A percentile compares a stretch with the other conserved stretches of the same genome.
Conservation (phyloP, 2,113 vertebrate genomes). For the Coracopsis vasa region DNA sequence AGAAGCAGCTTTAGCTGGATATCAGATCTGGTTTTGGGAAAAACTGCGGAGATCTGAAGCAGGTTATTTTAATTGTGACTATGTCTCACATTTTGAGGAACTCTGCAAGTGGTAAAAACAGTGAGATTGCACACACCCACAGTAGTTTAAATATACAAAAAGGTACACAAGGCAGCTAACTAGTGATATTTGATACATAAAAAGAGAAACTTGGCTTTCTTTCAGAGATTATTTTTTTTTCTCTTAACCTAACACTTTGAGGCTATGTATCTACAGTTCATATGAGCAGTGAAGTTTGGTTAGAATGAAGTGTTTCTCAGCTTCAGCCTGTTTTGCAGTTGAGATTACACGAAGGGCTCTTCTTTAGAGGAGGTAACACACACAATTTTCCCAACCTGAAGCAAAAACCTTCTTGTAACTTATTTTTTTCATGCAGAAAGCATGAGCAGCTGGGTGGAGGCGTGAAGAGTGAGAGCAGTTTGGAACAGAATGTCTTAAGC, state of each 20-base stretch:
- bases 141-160: neutral
- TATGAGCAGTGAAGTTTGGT: neutral
- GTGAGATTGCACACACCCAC: neutral
- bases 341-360: neutral
- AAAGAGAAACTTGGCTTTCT: neutral
- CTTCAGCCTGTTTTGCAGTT: neutral
- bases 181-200: neutral
- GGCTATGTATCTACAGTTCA: neutral
- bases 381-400: neutral
- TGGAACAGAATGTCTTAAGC: slow-evolving; percentile 2
- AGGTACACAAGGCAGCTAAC: neutral
- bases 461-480: neutral
- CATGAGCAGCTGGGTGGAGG: slow-evolving; percentile 40
- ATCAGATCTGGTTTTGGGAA: neutral
- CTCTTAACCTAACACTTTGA: neutral
- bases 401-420: neutral
- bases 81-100: neutral
- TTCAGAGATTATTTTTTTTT: neutral
- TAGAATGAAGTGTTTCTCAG: neutral
- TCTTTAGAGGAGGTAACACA: neutral
- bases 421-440: neutral
- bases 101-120: neutral
- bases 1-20: neutral
- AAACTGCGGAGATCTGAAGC: neutral
- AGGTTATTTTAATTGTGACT: neutral